Base-by-base conservation (phyloP, 2,888 invertebrate species). In the Acanthosepion esculentum region DNA sequence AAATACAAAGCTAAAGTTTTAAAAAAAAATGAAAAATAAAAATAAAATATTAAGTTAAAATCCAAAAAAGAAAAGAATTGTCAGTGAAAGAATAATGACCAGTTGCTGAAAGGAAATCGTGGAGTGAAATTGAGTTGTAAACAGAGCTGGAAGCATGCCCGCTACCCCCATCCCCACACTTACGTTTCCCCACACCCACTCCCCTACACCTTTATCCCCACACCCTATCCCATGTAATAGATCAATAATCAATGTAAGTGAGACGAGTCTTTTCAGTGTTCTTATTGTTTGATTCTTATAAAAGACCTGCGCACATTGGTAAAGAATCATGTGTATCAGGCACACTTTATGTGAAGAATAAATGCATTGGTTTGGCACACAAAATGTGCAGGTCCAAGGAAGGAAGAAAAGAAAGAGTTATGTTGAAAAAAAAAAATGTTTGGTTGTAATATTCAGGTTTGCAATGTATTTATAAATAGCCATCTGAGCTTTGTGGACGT, bases 191-290 rank as follows among this genome's bases (percentile, higher is more conserved):
- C 26, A 8, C 26, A 0, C 7, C 29, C 12, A 18, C 15, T 26
- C 10, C 29, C n/a, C n/a, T 26, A 23, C 29, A 1, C 7, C 78
- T 8, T 5, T 7, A 29, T 10, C n/a, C 10, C n/a, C 12, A 12
- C 12, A 1, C n/a, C 12, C 12, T 5, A 2, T 15, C 12, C 5
- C 12, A 12, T 78, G n/a, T 15, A n/a, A 78, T 2, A 33, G 78
- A 78, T 78, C 78, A n/a, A 78, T 78, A 78, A 78, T 78, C 78
- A 33, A 78, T 78, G 78, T n/a, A 78, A 78, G 78, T 78, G 78
- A 33, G 10, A n/a, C n/a, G 33, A 78, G 78, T n/a, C n/a, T n/a
- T 78, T 78, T 78, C 15, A n/a, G n/a, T n/a, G n/a, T n/a, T 12
- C n/a, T 78, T 78, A 78, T 78, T 78, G 78, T 78, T 33, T 33